Base-by-base conservation (phyloP, 2,888 invertebrate genomes). In the Drosophila fulvimacula region DNA sequence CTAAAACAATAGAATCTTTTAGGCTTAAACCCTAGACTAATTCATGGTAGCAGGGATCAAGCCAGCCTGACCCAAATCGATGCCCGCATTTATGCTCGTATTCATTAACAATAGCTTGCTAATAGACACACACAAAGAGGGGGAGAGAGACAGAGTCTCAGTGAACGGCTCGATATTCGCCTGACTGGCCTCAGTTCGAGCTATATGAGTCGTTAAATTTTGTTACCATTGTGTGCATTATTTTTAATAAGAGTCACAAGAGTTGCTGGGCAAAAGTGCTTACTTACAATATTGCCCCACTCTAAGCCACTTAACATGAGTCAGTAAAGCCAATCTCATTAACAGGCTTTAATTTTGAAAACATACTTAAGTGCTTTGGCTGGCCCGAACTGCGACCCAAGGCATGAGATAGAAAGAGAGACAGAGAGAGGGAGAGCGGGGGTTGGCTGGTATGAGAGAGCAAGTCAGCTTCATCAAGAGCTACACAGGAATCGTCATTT, bases 261-360 rank as follows among this genome's bases (percentile, higher is more conserved):
- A 44, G 39, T 34, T 41, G 34, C 15, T 48, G 48, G 52, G 53
- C 41, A 38, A 72, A 84, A 82, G 89, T 82, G 79, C 85, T 85
- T 89, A 89, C 89, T 87, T 81, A 79, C 82, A 74, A 89, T 84
- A 88, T 52, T 15, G 36, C 49, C 32, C 49, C 85, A 87, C 85
- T 84, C 79, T 76, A 89, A 89, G 85, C 88, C 89, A 85, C 89
- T 85, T 85, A 85, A 85, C 85, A 82, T 84, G 85, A 85, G 85
- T 84, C 88, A 76, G 88, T 79, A 81, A 84, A 88, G 85, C 89
- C 85, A 85, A 85, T 85, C 85, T 89, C 89, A 85, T 85, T 85
- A 85, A 85, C 88, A 81, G 89, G 88, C 89, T 85, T 85, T 85
- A 85, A 85, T 89, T 85, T 85, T 85, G 77, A 85, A 85, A 85